Evolutionary conservation across 2,113 vertebrate genomes (phyloP).

Genomic region (Clarias macrocephalus): DNA sequence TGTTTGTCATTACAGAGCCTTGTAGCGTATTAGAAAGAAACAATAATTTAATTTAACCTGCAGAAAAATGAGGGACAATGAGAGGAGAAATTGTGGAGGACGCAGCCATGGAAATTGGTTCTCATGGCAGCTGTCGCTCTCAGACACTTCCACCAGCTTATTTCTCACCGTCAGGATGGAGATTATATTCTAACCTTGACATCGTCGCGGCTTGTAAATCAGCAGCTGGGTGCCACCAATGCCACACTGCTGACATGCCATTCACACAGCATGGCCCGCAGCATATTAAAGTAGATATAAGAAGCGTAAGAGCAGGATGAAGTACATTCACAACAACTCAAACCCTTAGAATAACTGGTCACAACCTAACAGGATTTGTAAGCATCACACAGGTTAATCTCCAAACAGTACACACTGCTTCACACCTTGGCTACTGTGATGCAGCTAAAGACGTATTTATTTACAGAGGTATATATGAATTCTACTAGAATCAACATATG

Average conservation of each 20-base stretch:
- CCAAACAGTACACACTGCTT: background rate
- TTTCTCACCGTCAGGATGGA: conserved; percentile 53
- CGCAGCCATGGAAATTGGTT: conserved; percentile 35
- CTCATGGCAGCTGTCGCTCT: background rate
- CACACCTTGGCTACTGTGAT: conserved; percentile 3
- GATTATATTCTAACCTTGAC: conserved; percentile 68
- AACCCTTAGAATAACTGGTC: background rate
- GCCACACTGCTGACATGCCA: conserved; percentile 25
- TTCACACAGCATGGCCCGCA: conserved; percentile 30
- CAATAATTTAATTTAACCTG: background rate
- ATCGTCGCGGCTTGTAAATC: conserved; percentile 59
- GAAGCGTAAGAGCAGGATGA: conserved; percentile 10
- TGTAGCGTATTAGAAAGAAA: background rate
- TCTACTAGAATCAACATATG: background rate
- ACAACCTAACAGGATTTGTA: conserved; percentile 18
- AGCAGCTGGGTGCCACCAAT: conserved; percentile 42
- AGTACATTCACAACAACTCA: conserved; percentile 27
- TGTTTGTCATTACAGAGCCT: background rate
- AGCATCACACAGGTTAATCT: conserved; percentile 9
- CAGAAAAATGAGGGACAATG: background rate
- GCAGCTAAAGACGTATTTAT: background rate
- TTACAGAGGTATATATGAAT: conserved; percentile 16
- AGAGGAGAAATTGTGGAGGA: background rate
- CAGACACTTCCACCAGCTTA: conserved; percentile 26
- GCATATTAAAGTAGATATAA: conserved; percentile 39